Base-by-base conservation (phyloP, 2,797 vertebrate species). In the Pipistrellus pipistrellus region DNA sequence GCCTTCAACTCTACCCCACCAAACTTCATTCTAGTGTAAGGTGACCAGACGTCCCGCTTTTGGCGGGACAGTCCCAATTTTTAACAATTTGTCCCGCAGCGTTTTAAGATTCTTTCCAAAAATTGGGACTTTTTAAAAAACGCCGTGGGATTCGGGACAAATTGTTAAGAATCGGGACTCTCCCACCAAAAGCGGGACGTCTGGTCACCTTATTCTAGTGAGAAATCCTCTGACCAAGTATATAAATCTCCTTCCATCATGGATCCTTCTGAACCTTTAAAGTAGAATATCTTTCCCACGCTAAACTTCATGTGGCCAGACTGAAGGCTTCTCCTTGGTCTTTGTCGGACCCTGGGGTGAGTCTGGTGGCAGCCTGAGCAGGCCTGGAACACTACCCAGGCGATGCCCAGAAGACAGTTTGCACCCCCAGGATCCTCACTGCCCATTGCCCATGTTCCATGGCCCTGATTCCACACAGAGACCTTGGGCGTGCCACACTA, bases 211-310 rank as follows among this genome's bases (percentile, higher is more conserved):
- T 41, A 3, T 73, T 64, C 48, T 53, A 10, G 72, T 57, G 44
- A 66, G 55, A 88, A 88, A 73, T 32, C 48, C 69, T 96, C 82
- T 46, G 25, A 77, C 20, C 44, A 18, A 71, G 80, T 88, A 57
- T 38, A 12, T 81, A 78, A 78, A 82, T 92, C 71, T 21, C 68
- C 35, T 51, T 68, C n/a, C 57, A 30, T 53, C 32, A 12, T 68
- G 66, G 21, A 17, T 62, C 53, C 27, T 66, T 75, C 66, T 44
- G 27, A 71, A 78, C 15, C 80, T 71, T 73, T 53, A 30, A 20
- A 91, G 72, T 38, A 3, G 20, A 32, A 20, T 35, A 25, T 55
- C 59, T 41, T 51, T 15, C 38, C 17, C 18, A 25, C 8, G 9
- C n/a, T 71, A 55, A 69, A 8, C 69, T 71, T 76, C 35, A 69